Base-by-base conservation (phyloP, 2,888 invertebrate species). In the Desoria tigrina region DNA sequence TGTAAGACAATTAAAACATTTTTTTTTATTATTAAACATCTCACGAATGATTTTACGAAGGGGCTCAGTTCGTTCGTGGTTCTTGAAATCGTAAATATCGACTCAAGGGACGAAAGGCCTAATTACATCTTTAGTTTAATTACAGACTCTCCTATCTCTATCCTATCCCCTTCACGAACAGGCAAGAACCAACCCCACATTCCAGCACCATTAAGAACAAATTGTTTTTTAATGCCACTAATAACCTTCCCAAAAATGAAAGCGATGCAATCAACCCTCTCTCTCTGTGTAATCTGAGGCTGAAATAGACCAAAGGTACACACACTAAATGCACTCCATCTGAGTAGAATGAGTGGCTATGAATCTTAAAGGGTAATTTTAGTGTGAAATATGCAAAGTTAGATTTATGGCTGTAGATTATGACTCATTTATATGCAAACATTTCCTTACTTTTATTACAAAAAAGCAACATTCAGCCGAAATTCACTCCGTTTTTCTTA, bases 1-100 rank as follows among this genome's bases (percentile, higher is more conserved):
- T 87, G 84, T 75, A 89, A 89, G 18, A 49, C n/a, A 42, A 32
- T 32, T 32, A 32, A 32, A 9, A 45, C 18, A 45, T 21, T 11
- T 14, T 14, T 11, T 39, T 39, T 14, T 39, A 14, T 14, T 39
- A 39, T 39, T 39, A 14, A 39, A 39, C n/a, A n/a, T n/a, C n/a
- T n/a, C n/a, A n/a, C n/a, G n/a, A n/a, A n/a, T n/a, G n/a, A n/a
- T n/a, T n/a, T n/a, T n/a, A n/a, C 4, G 11, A 32, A 32, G 11
- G 32, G 32, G 32, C 11, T 32, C 32, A 32, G 11, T 32, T 32
- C 11, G 4, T 32, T 32, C 11, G 11, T 7, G 32, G 32, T 11
- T 32, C 11, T 32, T 32, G 11, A 32, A 32, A 32, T 32, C 32
- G 32, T 32, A 32, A 32, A 32, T 32, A 4, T 32, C 4, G 23